Conservation (phyloP, 2,888 invertebrate genomes). For the Ophioninae sp. region DNA sequence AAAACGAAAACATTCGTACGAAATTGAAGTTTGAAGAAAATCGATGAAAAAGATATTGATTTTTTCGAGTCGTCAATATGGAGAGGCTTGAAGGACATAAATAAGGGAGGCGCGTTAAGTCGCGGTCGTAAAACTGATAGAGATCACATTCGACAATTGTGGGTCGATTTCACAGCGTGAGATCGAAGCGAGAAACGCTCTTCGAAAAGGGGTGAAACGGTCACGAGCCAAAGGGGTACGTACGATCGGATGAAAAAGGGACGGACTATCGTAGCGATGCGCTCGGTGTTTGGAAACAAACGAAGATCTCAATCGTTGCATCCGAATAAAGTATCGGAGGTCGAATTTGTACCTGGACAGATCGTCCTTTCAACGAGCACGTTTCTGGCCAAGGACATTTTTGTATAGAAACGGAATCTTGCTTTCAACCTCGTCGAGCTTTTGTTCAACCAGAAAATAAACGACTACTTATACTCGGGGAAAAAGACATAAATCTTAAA, state of each 20-base stretch:
- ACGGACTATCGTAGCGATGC: background rate
- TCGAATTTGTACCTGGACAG: conserved; percentile 44
- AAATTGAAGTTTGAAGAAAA: too few relatives aligned
- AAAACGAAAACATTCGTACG: too few relatives aligned
- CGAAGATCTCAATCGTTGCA: conserved; percentile 50
- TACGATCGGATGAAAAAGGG: background rate
- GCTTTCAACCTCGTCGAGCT: conserved; percentile 41
- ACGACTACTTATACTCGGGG: conserved; percentile 61
- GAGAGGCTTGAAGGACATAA: background rate
- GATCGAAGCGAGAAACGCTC: conserved; percentile 15
- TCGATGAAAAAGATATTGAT: background rate
- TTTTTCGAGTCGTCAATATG: too few relatives aligned
- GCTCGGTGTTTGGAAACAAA: conserved; percentile 48
- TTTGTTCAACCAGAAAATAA: conserved; percentile 44
- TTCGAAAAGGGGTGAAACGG: conserved; percentile 4
- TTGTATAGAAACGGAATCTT: conserved; percentile 6
- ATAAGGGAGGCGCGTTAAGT: background rate
- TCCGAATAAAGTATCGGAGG: conserved; percentile 51
- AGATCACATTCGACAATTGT: conserved; percentile 7
- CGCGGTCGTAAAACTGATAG: conserved; percentile 14
- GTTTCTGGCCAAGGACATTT: background rate
- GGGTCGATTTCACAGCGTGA: conserved; percentile 18
- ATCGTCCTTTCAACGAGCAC: conserved; percentile 31
- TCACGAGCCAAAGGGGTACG: conserved; percentile 6
- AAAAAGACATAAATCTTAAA: conserved; percentile 57